Evolutionary conservation across 2,113 vertebrate genomes (phyloP).

Genomic region (Platichthys stellatus): DNA sequence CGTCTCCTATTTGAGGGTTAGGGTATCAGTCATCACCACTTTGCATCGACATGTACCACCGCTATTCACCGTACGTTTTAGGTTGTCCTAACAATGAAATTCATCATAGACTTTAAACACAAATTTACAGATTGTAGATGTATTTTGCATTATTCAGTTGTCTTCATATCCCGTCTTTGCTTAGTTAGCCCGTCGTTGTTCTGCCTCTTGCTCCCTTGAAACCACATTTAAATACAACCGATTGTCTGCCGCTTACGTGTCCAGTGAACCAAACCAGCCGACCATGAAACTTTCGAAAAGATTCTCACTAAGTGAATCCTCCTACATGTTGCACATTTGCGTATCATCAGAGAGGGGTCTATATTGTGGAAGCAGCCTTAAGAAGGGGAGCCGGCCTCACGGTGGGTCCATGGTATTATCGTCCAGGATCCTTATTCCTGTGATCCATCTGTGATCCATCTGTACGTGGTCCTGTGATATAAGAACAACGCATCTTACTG

Average conservation of each 20-base stretch:
- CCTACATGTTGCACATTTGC: conserved; percentile 48
- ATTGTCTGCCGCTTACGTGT: conserved; percentile 53
- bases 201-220: conserved; percentile 39
- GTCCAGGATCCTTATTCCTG: not conserved
- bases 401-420: conserved; percentile 10
- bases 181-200: conserved; percentile 40
- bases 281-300: conserved; percentile 63
- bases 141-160: conserved; percentile 8
- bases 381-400: conserved; percentile 15
- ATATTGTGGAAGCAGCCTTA: conserved; percentile 42
- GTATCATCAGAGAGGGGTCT: conserved; percentile 39
- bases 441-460: conserved; percentile 33
- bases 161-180: conserved; percentile 14
- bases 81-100: not conserved
- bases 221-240: conserved; percentile 40
- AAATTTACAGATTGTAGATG: conserved; percentile 1
- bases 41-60: not conserved
- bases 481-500: conserved; percentile 42
- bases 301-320: conserved; percentile 48
- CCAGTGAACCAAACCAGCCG: conserved; percentile 53
- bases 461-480: conserved; percentile 13
- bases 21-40: not conserved
- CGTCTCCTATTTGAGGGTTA: not conserved
- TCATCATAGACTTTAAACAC: conserved; percentile 2
- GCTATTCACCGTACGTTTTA: not conserved